Conservation (phyloP, 2,888 invertebrate genomes). For the Himalopsyche japonica region DNA sequence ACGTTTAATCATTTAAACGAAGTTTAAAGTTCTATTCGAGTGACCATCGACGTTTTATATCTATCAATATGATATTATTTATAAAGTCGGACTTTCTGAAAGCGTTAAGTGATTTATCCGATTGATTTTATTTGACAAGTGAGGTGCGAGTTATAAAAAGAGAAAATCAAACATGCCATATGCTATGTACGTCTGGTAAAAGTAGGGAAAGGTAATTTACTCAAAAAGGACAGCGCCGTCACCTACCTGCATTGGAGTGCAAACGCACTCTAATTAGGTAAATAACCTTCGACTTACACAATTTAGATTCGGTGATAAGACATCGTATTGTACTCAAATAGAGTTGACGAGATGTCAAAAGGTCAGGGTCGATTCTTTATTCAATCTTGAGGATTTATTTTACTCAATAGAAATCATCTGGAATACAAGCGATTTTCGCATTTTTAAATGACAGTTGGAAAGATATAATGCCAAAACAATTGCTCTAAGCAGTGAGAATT, state of each 20-base stretch:
- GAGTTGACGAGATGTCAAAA: background rate
- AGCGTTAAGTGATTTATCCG: background rate
- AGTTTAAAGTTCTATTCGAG: too few relatives aligned
- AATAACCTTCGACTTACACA: background rate
- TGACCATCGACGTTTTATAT: too few relatives aligned
- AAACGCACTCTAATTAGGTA: background rate
- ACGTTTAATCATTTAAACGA: too few relatives aligned
- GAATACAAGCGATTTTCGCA: too few relatives aligned
- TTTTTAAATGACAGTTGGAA: too few relatives aligned
- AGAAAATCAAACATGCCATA: background rate
- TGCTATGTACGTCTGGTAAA: background rate
- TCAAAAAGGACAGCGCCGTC: background rate
- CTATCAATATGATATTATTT: background rate
- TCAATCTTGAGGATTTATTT: background rate
- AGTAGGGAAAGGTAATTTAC: background rate
- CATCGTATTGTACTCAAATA: background rate
- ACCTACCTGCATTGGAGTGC: background rate
- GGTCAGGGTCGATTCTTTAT: too few relatives aligned
- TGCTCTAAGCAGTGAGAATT: too few relatives aligned
- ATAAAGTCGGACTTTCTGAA: background rate
- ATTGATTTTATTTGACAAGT: background rate
- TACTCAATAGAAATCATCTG: background rate
- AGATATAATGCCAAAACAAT: too few relatives aligned
- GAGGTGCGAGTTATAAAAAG: background rate
- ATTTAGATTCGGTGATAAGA: background rate